phyloP scores from a whole-genome alignment of 2,113 vertebrate species.

The Echinops telfairi region DNA sequence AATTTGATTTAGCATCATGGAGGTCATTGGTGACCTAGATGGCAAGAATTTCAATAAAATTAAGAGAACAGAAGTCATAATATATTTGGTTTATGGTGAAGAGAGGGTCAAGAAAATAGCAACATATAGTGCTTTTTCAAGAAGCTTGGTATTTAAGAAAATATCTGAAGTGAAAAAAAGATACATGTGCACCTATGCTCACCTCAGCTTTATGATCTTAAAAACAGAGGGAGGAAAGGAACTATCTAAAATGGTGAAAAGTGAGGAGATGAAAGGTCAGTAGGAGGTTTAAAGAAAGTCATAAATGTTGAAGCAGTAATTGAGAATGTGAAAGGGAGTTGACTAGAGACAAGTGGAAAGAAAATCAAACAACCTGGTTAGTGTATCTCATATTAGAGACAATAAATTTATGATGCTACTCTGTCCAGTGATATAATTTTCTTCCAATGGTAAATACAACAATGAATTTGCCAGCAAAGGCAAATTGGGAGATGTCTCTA shows the following conservation, averaged over 20 bases:
- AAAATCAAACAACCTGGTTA: constrained; percentile 30
- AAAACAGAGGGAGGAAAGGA: background rate
- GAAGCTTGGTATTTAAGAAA: constrained; percentile 35
- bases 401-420: background rate
- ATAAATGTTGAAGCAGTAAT: constrained; percentile 11
- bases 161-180: constrained; percentile 4
- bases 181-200: background rate
- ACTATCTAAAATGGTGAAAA: constrained; percentile 28
- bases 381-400: background rate
- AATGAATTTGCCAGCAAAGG: background rate
- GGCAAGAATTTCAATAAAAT: constrained; percentile 27
- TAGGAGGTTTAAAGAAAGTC: background rate
- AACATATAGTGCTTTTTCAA: background rate
- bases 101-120: constrained; percentile 7
- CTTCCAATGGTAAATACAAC: background rate
- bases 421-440: background rate
- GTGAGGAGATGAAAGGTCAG: background rate
- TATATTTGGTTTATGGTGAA: background rate
- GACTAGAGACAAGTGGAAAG: constrained; percentile 21
- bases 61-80: background rate
- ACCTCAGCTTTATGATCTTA: background rate
- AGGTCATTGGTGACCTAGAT: background rate
- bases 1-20: constrained; percentile 11
- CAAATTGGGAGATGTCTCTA: background rate
- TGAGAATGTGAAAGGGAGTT: background rate